Evolutionary conservation across 2,113 vertebrate genomes (phyloP).

Genomic region (Rhinoderma darwinii): DNA sequence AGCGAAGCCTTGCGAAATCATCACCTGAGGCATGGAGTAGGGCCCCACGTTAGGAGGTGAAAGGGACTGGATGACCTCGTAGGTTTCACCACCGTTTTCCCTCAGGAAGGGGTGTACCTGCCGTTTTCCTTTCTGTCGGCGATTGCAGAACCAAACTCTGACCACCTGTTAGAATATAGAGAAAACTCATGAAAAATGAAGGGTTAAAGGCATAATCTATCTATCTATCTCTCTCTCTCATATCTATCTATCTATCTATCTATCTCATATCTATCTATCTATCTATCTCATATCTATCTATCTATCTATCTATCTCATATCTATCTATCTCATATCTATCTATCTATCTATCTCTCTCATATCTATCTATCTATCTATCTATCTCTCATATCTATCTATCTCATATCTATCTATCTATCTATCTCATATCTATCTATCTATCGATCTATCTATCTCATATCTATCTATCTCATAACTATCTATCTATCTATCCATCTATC

Average conservation of each 20-base stretch:
- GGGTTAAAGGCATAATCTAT: not conserved
- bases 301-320: not conserved
- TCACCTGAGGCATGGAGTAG: constrained; percentile 51
- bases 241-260: not conserved
- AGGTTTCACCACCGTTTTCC: constrained; percentile 78
- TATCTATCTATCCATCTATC: not conserved
- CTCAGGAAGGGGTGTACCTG: constrained; percentile 79
- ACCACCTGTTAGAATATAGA: constrained; percentile 75
- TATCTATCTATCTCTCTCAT: not conserved
- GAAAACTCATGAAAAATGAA: not conserved
- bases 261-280: not conserved
- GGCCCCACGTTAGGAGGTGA: not conserved
- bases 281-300: not conserved
- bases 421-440: not conserved
- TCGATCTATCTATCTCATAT: not conserved
- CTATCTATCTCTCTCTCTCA: not conserved
- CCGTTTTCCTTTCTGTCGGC: constrained; percentile 80
- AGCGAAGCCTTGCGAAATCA: constrained; percentile 70
- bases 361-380: not conserved
- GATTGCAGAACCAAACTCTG: constrained; percentile 92
- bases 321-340: not conserved
- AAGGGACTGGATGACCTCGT: constrained; percentile 66
- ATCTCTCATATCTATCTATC: constrained; percentile 11
- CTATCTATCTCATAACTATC: not conserved
- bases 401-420: no score